Evolutionary conservation across 2,888 invertebrate genomes (phyloP), one percentile per base, ranked within the genome.

Genomic region (Fragum whitleyi): DNA sequence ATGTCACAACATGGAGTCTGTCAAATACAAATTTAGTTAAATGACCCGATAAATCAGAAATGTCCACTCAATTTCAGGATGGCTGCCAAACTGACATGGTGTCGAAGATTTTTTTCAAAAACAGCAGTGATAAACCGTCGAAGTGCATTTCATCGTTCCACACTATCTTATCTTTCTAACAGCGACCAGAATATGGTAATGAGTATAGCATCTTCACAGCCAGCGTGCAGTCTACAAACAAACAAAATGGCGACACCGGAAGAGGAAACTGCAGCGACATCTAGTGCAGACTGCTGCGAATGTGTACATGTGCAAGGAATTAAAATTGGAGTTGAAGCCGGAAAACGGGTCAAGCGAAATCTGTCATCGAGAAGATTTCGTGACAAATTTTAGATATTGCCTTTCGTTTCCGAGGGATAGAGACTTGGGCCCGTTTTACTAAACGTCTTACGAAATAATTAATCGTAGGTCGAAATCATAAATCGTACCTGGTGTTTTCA

Each of bases 31-130:
- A n/a, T n/a, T n/a, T n/a, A n/a, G n/a, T n/a, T n/a, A n/a, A n/a
- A n/a, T n/a, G n/a, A n/a, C n/a, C n/a, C n/a, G n/a, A n/a, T n/a
- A n/a, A n/a, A 36, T 9, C 32, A 9, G 3, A 36, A 36, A 36
- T 36, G 9, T 36, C 5, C 9, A 36, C 9, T 36, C 9, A 28
- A 6, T 57, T 57, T 57, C 62, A 62, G 62, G 21, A 62, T 62
- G 62, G 62, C 62, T 36, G 62, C 62, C 16, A 62, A 36, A 32
- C 62, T 29, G 7, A 62, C 62, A 5, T 62, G 62, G 29, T 62
- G 62, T 29, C 32, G 62, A 14, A 32, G 62, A 16, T 36, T 62
- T 28, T 62, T 62, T 36, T 62, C 62, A 19, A 62, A 11, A 23
- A 0, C 62, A 7, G 9, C 62, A n/a, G 36, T 9, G 2, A 62